Conservation (phyloP, 2,797 vertebrate genomes). For the Triplophysa yarkandensis region DNA sequence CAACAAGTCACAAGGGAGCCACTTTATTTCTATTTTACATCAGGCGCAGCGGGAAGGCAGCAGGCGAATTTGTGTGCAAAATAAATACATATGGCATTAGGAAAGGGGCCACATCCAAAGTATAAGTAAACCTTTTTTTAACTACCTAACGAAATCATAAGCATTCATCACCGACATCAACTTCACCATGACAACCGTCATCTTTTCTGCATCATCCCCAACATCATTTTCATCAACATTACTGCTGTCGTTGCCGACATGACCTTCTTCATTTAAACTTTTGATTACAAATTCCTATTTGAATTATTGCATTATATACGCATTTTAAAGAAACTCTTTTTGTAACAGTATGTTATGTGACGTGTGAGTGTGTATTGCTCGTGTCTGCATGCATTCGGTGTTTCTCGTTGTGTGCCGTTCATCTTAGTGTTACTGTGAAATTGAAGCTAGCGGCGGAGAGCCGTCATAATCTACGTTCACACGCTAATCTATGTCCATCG, state of each 20-base stretch:
- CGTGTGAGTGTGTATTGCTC: conserved; percentile 59
- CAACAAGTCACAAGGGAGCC: conserved; percentile 63
- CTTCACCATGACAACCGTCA: conserved; percentile 24
- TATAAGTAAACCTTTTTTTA: conserved; percentile 53
- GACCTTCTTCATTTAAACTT: conserved; percentile 53
- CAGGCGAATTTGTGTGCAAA: conserved; percentile 63
- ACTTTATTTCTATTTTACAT: conserved; percentile 64
- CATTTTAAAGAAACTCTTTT: conserved; percentile 77
- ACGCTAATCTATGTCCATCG: conserved; percentile 29
- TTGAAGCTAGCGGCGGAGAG: conserved; percentile 24
- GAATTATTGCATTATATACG: conserved; percentile 88
- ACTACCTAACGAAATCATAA: conserved; percentile 49
- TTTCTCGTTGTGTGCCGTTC: conserved; percentile 16
- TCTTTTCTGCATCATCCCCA: conserved; percentile 54
- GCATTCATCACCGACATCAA: conserved; percentile 13
- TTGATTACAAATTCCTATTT: conserved; percentile 67
- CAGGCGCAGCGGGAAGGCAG: conserved; percentile 54
- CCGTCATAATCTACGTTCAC: conserved; percentile 12
- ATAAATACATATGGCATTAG: conserved; percentile 63
- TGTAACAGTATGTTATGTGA: conserved; percentile 43
- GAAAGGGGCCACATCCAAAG: conserved; percentile 65
- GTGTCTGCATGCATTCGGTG: conserved; percentile 47
- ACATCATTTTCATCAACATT: conserved; percentile 45
- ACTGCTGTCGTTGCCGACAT: conserved; percentile 24
- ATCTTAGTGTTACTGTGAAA: conserved; percentile 20